A percentile compares a stretch with the other conserved stretches of the same genome.
phyloP scores from a whole-genome alignment of 2,113 vertebrate species.

The Lutjanus erythropterus region DNA sequence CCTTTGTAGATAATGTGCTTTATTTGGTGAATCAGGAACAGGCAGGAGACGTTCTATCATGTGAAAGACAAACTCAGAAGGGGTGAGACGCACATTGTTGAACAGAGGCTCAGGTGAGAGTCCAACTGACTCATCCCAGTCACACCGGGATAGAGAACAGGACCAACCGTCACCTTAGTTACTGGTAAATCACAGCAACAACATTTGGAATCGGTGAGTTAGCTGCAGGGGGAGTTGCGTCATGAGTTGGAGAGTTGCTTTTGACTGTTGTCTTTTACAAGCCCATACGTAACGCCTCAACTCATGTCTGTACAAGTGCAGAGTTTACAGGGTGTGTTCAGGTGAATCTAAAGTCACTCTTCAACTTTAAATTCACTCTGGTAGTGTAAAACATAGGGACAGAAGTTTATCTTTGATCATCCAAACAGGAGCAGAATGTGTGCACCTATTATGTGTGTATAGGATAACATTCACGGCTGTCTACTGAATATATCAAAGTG shows the following conservation, averaged over 20 bases:
- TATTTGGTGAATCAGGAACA: not conserved
- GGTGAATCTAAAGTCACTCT: constrained; percentile 15
- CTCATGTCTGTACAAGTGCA: constrained; percentile 70
- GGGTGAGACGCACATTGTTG: not conserved
- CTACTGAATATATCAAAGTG: constrained; percentile 1
- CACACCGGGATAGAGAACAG: constrained; percentile 13
- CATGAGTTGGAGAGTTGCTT: constrained; percentile 22
- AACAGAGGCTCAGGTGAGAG: not conserved
- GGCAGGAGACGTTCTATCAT: not conserved
- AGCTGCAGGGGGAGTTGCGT: constrained; percentile 15
- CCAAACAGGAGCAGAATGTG: not conserved
- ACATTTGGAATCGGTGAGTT: constrained; percentile 7
- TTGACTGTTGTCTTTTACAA: constrained; percentile 43
- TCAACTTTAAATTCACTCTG: constrained; percentile 18
- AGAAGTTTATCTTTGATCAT: not conserved
- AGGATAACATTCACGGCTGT: not conserved
- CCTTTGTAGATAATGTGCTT: constrained; percentile 17
- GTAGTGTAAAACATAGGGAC: not conserved
- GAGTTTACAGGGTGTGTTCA: constrained; percentile 60
- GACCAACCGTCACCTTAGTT: constrained; percentile 46
- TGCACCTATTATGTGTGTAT: not conserved
- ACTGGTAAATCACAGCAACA: constrained; percentile 51
- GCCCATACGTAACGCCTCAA: constrained; percentile 25
- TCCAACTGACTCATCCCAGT: constrained; percentile 44
- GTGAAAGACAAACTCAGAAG: not conserved